These are phyloP conservation scores for Brenthis hecate DNA, from an alignment of 2,888 invertebrate genomes.

Conservation along the genomic window DNA sequence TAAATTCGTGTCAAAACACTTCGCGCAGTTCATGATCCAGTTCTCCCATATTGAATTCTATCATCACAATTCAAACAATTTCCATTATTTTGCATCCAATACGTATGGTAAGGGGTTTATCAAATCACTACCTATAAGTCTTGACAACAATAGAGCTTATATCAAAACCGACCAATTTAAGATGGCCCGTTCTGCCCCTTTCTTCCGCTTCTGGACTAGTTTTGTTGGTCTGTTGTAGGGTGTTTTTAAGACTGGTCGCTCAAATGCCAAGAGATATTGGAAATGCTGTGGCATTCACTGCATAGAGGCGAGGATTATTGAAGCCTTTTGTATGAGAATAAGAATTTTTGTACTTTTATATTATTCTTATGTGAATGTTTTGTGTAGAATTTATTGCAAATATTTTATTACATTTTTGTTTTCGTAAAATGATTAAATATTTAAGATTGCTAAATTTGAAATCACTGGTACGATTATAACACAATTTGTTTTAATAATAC, in stretches of 20 bases:
- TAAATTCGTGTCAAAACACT: slow-evolving; percentile 4
- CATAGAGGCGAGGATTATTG: slow-evolving; percentile 45
- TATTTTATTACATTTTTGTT: too few relatives aligned
- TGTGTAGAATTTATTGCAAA: neutral
- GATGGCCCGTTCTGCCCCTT: slow-evolving; percentile 37
- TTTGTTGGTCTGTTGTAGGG: slow-evolving; percentile 21
- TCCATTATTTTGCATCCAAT: slow-evolving; percentile 42
- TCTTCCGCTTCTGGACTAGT: slow-evolving; percentile 33
- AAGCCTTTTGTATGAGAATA: slow-evolving; percentile 9
- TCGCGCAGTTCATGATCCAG: slow-evolving; percentile 24
- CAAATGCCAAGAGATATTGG: slow-evolving; percentile 55
- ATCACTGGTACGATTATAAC: too few relatives aligned
- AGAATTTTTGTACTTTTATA: neutral
- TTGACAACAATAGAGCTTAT: slow-evolving; percentile 50
- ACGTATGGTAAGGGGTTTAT: slow-evolving; percentile 46
- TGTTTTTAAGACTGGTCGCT: slow-evolving; percentile 45
- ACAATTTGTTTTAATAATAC: too few relatives aligned
- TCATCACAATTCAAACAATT: slow-evolving; percentile 43
- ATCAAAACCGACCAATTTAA: slow-evolving; percentile 42
- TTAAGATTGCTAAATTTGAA: too few relatives aligned
- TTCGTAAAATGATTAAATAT: too few relatives aligned
- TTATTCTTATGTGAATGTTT: neutral
- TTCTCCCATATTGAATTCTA: slow-evolving; percentile 37
- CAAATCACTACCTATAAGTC: slow-evolving; percentile 55
- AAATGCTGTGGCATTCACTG: slow-evolving; percentile 53